Conservation (phyloP, 2,797 vertebrate species). For the Coregonus sp. region DNA sequence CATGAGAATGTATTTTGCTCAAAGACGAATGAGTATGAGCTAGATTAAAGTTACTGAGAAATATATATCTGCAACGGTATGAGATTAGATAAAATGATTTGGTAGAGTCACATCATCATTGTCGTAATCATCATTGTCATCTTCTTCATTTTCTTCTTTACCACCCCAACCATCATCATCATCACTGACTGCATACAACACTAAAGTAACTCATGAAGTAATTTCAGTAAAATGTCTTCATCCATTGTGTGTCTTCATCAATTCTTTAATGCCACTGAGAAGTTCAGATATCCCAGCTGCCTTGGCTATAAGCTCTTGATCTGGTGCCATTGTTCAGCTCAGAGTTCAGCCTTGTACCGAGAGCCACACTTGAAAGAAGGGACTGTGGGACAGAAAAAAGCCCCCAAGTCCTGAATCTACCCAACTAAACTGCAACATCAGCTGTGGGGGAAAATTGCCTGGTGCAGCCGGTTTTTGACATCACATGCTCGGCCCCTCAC, state of each 20-base stretch:
- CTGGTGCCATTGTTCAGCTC: slow-evolving; percentile 51
- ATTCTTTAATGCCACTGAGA: too few relatives aligned
- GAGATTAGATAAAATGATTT: too few relatives aligned
- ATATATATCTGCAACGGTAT: too few relatives aligned
- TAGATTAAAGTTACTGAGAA: too few relatives aligned
- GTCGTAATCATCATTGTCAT: too few relatives aligned
- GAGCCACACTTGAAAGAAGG: slow-evolving; percentile 60
- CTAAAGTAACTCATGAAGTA: too few relatives aligned
- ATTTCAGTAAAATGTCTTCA: background rate
- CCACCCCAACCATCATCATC: background rate
- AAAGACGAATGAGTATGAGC: background rate
- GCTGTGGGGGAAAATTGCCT: slow-evolving; percentile 61
- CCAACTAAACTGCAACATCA: slow-evolving; percentile 77
- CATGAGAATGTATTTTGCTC: background rate
- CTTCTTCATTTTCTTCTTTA: background rate
- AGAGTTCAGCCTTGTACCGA: slow-evolving; percentile 52
- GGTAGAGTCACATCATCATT: too few relatives aligned
- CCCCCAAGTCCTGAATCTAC: slow-evolving; percentile 60
- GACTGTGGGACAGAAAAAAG: slow-evolving; percentile 44
- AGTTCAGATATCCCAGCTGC: too few relatives aligned
- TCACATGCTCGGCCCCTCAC: slow-evolving; percentile 63
- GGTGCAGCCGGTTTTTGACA: slow-evolving; percentile 54
- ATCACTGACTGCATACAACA: background rate
- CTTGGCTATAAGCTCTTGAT: slow-evolving; percentile 32
- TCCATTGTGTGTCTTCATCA: background rate